Conservation (phyloP, 53 echinoderm and acorn worm species). For the Patiria pectinifera region DNA sequence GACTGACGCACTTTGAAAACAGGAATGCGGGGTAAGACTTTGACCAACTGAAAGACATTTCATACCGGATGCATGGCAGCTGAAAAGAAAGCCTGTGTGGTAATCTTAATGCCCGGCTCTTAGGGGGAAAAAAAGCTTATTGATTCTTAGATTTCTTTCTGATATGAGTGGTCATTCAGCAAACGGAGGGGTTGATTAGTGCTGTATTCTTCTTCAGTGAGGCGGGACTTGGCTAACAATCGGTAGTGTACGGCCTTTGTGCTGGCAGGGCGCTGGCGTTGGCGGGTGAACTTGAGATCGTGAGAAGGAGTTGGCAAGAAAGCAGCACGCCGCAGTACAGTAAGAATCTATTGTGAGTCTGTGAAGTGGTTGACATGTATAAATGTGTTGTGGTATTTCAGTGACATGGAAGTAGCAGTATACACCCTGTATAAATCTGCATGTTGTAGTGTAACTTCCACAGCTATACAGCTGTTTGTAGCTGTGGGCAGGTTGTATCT, state of each 20-base stretch:
- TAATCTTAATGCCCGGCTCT: constrained; percentile 55
- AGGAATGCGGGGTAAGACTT: constrained; percentile 54
- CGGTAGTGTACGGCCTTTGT: constrained; percentile 47
- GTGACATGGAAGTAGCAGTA: not conserved
- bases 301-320: constrained; percentile 44
- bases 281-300: constrained; percentile 41
- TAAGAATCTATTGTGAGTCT: constrained; percentile 5
- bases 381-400: constrained; percentile 1
- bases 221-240: constrained; percentile 38
- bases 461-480: too few relatives aligned
- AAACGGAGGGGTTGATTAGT: constrained; percentile 16
- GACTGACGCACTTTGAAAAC: constrained; percentile 53
- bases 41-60: constrained; percentile 58
- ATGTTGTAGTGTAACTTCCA: not conserved
- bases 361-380: not conserved
- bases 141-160: constrained; percentile 74
- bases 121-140: constrained; percentile 44
- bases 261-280: not conserved
- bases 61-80: constrained; percentile 60
- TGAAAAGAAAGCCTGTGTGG: constrained; percentile 48
- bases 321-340: not conserved
- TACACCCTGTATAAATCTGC: not conserved
- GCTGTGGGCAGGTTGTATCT: too few relatives aligned
- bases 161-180: constrained; percentile 58
- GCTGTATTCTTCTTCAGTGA: constrained; percentile 42